Percentiles rank a stretch among this genome's conserved stretches.
These are phyloP conservation scores for Tachyglossus aculeatus DNA, from an alignment of 2,797 vertebrate species.

Conservation along the genomic window DNA sequence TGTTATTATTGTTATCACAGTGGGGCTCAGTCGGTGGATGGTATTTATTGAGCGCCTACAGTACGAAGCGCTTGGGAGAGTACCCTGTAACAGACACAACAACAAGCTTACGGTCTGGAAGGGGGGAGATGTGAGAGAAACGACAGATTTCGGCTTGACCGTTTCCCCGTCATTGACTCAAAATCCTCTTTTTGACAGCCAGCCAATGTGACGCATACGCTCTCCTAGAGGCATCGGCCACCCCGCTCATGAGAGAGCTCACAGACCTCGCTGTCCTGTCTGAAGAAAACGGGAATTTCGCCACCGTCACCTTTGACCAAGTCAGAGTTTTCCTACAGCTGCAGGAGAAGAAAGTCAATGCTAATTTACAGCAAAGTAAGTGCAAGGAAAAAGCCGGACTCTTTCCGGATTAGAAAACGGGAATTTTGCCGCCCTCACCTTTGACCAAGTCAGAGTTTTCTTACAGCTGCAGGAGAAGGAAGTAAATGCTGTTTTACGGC, in stretches of 20 bases:
- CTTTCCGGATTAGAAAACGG: constrained; percentile 59
- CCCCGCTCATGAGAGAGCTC: constrained; percentile 75
- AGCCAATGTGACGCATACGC: constrained; percentile 81
- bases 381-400: constrained; percentile 18
- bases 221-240: constrained; percentile 78
- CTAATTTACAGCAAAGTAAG: constrained; percentile 68
- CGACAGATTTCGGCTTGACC: too few species aligned
- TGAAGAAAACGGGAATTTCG: constrained; percentile 77
- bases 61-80: too few species aligned
- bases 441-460: constrained; percentile 87
- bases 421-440: constrained; percentile 80
- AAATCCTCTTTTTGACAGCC: constrained; percentile 70
- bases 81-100: too few species aligned
- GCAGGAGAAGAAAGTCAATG: constrained; percentile 81
- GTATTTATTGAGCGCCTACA: too few species aligned
- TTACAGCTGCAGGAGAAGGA: constrained; percentile 89
- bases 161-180: background rate
- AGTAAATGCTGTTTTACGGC: constrained; percentile 67
- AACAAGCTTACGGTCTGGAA: too few species aligned
- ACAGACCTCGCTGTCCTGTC: constrained; percentile 67
- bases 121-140: too few species aligned
- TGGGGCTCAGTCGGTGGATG: too few species aligned
- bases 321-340: constrained; percentile 89
- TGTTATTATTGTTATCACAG: too few species aligned
- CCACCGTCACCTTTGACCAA: constrained; percentile 80